Evolutionary conservation across 2,888 invertebrate genomes (phyloP).

Genomic region (Drosophila testacea): DNA sequence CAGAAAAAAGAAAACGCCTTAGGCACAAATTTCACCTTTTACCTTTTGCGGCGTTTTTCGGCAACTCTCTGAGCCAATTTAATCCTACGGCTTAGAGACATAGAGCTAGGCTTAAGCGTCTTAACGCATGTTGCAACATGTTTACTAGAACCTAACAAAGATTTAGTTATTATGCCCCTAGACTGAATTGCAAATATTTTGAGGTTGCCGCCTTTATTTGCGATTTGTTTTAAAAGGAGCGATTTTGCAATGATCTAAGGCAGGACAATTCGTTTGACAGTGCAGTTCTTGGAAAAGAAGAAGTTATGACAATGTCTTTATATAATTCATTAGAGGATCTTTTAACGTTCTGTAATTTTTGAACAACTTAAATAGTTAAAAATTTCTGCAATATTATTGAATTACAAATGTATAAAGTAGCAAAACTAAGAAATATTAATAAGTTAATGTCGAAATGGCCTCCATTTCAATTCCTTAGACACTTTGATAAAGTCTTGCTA

Average conservation of each 20-base stretch:
- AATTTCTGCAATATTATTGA: too few species aligned
- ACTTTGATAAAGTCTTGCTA: background rate
- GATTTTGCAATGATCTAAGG: constrained; percentile 52
- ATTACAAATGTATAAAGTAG: too few species aligned
- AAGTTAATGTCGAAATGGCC: too few species aligned
- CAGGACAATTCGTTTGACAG: constrained; percentile 7
- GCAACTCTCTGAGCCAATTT: constrained; percentile 64
- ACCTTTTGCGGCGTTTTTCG: constrained; percentile 39
- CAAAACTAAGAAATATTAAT: too few species aligned
- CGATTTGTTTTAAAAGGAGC: constrained; percentile 20
- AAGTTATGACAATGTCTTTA: too few species aligned
- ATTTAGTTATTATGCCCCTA: constrained; percentile 46
- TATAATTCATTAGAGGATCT: background rate
- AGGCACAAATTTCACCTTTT: constrained; percentile 45
- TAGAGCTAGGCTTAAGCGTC: constrained; percentile 61
- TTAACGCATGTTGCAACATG: constrained; percentile 68
- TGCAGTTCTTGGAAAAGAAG: constrained; percentile 2
- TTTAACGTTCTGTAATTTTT: too few species aligned
- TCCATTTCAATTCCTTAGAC: background rate
- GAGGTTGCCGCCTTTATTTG: constrained; percentile 47
- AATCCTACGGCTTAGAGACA: constrained; percentile 65
- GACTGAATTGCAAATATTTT: constrained; percentile 63
- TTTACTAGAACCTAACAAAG: constrained; percentile 41
- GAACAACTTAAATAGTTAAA: too few species aligned
- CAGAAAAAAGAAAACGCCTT: constrained; percentile 10